These are phyloP conservation scores for Crocidura indochinensis DNA, from an alignment of 2,797 vertebrate genomes.

Conservation along the genomic window DNA sequence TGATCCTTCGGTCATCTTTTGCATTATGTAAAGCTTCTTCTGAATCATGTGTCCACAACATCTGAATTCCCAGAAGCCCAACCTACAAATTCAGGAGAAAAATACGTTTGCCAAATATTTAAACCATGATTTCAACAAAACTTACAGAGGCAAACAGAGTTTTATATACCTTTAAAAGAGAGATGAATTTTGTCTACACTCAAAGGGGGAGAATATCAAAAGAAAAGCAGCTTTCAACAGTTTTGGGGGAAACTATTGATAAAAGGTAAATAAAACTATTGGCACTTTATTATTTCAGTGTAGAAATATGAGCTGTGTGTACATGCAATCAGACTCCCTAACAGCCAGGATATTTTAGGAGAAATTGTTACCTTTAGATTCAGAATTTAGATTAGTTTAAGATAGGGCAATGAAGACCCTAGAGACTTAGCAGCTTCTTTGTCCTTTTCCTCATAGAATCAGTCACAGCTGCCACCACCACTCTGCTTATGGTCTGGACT, in stretches of 20 bases:
- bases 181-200: not conserved
- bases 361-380: too few relatives aligned
- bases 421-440: too few relatives aligned
- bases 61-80: conserved; percentile 91
- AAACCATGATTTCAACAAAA: not conserved
- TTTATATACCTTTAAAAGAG: conserved; percentile 32
- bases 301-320: not conserved
- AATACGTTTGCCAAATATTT: conserved; percentile 45
- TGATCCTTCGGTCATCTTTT: conserved; percentile 90
- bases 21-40: conserved; percentile 90
- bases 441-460: too few relatives aligned
- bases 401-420: too few relatives aligned
- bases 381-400: too few relatives aligned
- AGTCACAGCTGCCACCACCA: too few relatives aligned
- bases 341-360: too few relatives aligned
- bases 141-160: not conserved
- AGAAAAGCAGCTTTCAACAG: too few relatives aligned
- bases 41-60: conserved; percentile 91
- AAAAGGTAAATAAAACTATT: not conserved
- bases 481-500: too few relatives aligned
- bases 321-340: not conserved
- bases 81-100: conserved; percentile 86
- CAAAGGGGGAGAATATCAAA: not conserved
- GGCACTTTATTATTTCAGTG: conserved; percentile 11
- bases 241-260: too few relatives aligned